phyloP scores from a whole-genome alignment of 2,888 invertebrate species.

The Strigamia transsilvanica region DNA sequence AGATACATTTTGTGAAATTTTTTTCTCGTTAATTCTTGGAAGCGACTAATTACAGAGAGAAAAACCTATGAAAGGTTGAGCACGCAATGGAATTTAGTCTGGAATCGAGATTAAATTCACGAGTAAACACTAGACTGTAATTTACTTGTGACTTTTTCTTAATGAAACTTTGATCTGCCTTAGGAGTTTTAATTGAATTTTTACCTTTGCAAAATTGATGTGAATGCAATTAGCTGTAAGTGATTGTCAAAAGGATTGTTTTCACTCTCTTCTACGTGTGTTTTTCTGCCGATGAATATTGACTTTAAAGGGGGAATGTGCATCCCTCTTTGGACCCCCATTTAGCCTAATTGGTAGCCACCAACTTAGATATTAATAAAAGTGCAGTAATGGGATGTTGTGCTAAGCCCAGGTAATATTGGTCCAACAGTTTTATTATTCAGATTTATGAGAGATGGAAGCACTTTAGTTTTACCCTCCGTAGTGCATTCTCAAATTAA shows the following conservation, averaged over 20 bases:
- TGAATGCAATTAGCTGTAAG: background rate
- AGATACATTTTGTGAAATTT: background rate
- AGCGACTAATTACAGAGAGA: constrained; percentile 9
- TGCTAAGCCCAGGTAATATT: constrained; percentile 31
- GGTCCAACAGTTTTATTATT: constrained; percentile 42
- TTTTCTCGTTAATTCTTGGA: background rate
- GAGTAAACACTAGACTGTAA: constrained; percentile 12
- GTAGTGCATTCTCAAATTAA: constrained; percentile 35
- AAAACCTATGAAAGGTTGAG: background rate
- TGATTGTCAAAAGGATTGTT: background rate
- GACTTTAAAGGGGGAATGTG: background rate
- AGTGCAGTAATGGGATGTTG: constrained; percentile 42
- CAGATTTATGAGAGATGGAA: constrained; percentile 39
- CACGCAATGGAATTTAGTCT: constrained; percentile 25
- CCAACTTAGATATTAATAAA: constrained; percentile 27
- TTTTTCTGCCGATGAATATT: background rate
- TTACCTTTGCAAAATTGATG: background rate
- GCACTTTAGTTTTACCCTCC: constrained; percentile 8
- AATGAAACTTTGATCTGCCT: constrained; percentile 18
- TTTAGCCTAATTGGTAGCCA: constrained; percentile 27
- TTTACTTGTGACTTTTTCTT: background rate
- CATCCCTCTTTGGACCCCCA: background rate
- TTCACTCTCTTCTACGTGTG: background rate
- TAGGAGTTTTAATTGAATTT: background rate
- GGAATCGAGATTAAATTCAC: background rate